Evolutionary conservation across 2,888 invertebrate genomes (phyloP).

Genomic region (Micoletzkya japonica): DNA sequence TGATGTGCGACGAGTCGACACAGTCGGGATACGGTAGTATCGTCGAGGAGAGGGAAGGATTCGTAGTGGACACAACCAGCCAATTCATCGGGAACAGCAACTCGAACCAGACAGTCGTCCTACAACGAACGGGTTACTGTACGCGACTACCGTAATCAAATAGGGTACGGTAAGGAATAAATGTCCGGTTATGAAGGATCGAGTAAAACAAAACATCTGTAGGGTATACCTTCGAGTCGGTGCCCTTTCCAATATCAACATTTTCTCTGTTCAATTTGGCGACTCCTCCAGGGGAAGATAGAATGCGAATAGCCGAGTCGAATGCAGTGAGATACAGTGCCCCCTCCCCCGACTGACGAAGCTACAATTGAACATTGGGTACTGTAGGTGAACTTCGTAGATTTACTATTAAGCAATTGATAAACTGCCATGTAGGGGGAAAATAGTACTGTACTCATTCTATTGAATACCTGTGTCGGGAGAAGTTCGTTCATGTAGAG

Average conservation of each 20-base stretch:
- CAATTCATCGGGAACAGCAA: constrained; percentile 90
- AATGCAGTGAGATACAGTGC: constrained; percentile 91
- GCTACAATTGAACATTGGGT: not conserved
- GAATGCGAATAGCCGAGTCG: constrained; percentile 86
- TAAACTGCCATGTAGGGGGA: not conserved
- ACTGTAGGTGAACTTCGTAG: no score
- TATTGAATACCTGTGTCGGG: constrained; percentile 76
- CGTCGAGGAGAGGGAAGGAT: constrained; percentile 24
- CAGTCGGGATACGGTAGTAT: constrained; percentile 87
- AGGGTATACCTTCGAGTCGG: not conserved
- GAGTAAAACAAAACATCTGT: not conserved
- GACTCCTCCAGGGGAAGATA: constrained; percentile 62
- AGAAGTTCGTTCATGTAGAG: constrained; percentile 92
- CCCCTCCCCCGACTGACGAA: constrained; percentile 75
- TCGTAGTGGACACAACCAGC: constrained; percentile 86
- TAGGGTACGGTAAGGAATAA: not conserved
- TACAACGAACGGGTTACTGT: not conserved
- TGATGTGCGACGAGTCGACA: constrained; percentile 88
- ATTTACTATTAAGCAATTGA: no score
- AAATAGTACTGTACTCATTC: not conserved
- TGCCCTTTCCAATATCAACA: constrained; percentile 1
- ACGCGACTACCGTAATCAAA: not conserved
- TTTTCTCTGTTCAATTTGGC: constrained; percentile 17
- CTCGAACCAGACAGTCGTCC: constrained; percentile 74
- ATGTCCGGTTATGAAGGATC: not conserved